These are phyloP conservation scores for Phrynocephalus forsythii DNA, from an alignment of 2,797 vertebrate species.

Conservation along the genomic window DNA sequence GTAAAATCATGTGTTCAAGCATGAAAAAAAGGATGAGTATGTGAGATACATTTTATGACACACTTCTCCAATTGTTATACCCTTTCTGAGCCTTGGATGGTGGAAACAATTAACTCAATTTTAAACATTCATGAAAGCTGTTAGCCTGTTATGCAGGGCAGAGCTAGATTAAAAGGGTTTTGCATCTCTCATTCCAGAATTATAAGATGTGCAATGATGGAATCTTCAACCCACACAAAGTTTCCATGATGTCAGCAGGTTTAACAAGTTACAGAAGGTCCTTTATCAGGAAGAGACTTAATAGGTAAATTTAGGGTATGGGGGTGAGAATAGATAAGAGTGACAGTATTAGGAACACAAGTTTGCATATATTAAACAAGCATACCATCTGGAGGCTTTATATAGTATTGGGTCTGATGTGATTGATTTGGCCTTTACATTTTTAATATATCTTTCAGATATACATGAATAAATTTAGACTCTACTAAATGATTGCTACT, in stretches of 20 bases:
- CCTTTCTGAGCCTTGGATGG: neutral
- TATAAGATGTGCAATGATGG: constrained; percentile 34
- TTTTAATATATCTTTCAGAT: constrained; percentile 37
- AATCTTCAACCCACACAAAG: constrained; percentile 38
- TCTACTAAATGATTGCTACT: constrained; percentile 16
- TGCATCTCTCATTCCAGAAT: constrained; percentile 25
- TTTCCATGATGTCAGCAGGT: constrained; percentile 31
- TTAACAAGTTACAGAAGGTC: constrained; percentile 39
- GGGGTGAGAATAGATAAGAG: constrained; percentile 41
- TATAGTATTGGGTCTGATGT: constrained; percentile 46
- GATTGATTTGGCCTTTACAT: constrained; percentile 51
- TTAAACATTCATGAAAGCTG: constrained; percentile 32
- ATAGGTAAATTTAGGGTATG: constrained; percentile 47
- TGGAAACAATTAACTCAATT: constrained; percentile 23
- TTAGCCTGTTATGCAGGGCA: constrained; percentile 18
- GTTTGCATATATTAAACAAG: constrained; percentile 30
- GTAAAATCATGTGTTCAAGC: neutral
- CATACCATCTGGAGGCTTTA: constrained; percentile 37
- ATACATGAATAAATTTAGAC: constrained; percentile 41
- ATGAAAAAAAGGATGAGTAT: neutral
- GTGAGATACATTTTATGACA: neutral
- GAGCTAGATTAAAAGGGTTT: constrained; percentile 23
- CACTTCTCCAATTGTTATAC: neutral
- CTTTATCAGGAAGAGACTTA: constrained; percentile 32
- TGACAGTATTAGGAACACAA: constrained; percentile 45